Percentiles rank a stretch among this genome's conserved stretches.
These are phyloP conservation scores for Miltochrista miniata DNA, from an alignment of 2,888 invertebrate genomes.

Conservation along the genomic window DNA sequence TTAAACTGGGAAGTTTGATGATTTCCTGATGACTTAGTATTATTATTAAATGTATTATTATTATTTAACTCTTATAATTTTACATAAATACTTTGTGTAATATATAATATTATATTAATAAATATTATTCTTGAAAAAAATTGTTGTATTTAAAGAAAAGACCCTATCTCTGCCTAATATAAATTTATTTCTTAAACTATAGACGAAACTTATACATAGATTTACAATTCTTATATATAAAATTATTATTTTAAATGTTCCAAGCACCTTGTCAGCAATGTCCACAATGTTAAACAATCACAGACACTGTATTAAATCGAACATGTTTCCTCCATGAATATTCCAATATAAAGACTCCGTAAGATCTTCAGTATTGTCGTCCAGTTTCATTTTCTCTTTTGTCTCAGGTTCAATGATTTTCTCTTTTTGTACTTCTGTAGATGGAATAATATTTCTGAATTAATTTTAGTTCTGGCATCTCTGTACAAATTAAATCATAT, in stretches of 20 bases:
- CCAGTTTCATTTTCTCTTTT: constrained; percentile 71
- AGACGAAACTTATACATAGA: constrained; percentile 35
- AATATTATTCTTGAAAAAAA: constrained; percentile 43
- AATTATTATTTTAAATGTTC: constrained; percentile 47
- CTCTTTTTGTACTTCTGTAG: constrained; percentile 81
- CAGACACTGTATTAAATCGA: constrained; percentile 80
- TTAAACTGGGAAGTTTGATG: constrained; percentile 57
- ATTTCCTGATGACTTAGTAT: constrained; percentile 36
- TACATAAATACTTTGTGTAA: constrained; percentile 44
- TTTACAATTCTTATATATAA: constrained; percentile 27
- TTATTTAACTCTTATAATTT: constrained; percentile 44
- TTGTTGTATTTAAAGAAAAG: constrained; percentile 52
- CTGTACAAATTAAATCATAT: constrained; percentile 80
- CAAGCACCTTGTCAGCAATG: constrained; percentile 45
- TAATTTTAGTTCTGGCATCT: constrained; percentile 51
- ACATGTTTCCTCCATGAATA: constrained; percentile 85
- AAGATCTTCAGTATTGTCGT: constrained; percentile 74
- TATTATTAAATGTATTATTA: constrained; percentile 46
- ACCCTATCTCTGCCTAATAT: constrained; percentile 64
- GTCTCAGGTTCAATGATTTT: constrained; percentile 77
- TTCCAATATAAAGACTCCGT: constrained; percentile 84
- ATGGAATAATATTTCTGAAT: constrained; percentile 68
- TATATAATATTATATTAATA: constrained; percentile 46
- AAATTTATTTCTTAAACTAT: constrained; percentile 56
- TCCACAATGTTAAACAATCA: constrained; percentile 42